Percentiles rank a stretch among this genome's conserved stretches.
Evolutionary conservation across 2,888 invertebrate genomes (phyloP).

Genomic region (Lapara coniferarum): DNA sequence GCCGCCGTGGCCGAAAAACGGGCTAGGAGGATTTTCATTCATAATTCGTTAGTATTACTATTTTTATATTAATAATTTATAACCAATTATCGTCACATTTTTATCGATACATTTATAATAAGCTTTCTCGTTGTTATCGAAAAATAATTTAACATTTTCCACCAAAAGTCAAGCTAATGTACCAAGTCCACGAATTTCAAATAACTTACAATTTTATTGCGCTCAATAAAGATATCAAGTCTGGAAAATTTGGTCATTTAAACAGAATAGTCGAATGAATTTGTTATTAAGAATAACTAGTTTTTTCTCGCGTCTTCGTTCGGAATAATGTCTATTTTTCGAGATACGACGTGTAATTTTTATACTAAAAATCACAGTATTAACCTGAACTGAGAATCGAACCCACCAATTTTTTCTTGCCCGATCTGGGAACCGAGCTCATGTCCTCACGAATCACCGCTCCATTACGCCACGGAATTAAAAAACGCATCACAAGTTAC

Average conservation of each 20-base stretch:
- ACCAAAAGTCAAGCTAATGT: background rate
- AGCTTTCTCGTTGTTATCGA: background rate
- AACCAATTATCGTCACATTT: background rate
- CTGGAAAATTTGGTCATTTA: slow-evolving; percentile 15
- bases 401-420: no score
- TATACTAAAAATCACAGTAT: no score
- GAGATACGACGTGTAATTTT: no score
- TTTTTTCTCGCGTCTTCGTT: no score
- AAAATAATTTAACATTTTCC: slow-evolving; percentile 8
- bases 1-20: no score
- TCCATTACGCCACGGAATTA: background rate
- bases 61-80: background rate
- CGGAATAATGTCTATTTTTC: no score
- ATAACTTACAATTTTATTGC: slow-evolving; percentile 4
- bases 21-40: no score
- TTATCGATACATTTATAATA: background rate
- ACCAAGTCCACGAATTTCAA: slow-evolving; percentile 4
- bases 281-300: background rate
- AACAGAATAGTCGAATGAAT: background rate
- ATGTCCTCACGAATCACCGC: background rate
- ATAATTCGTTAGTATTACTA: no score
- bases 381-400: no score
- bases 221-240: background rate
- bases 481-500: background rate
- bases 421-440: no score